Evolutionary conservation across 37 sponge, comb jelly and placozoan species (phyloP), one percentile per base, ranked within the genome.

Genomic region (Ephydatia muelleri): DNA sequence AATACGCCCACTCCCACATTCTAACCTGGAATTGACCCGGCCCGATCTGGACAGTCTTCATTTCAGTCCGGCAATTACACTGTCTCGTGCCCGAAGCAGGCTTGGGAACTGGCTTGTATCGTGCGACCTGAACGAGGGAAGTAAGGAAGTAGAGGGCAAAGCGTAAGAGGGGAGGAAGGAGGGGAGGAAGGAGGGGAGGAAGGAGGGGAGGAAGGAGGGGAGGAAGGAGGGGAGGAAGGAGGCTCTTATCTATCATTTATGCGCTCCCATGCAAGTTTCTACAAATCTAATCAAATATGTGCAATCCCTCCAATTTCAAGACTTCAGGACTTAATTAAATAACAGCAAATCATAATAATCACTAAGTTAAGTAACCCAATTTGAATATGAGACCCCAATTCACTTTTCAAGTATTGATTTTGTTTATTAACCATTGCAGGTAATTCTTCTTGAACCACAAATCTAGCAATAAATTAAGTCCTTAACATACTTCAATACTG

Each of bases 1-100:
- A 66, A 22, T 31, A 11, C 13, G 32, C n/a, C 35, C 74, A 16
- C 27, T 2, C 28, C 14, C 19, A 82, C 34, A 67, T 27, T 22
- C 84, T 70, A 26, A 94, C 95, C 89, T 97, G 97, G 79, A 97
- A 97, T 35, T 87, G 77, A 1, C 98, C 98, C 4, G 98, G 98
- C 14, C 98, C 98, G 6, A 95, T 68, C 76, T 91, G 97, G 2
- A 88, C 82, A 26, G 99, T 99, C 49, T 82, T 95, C 97, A 97
- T 99, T 67, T 99, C 97, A 57, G 91, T 93, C 32, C 95, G 72
- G 71, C 99, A 99, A 87, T 96, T 97, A 67, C 99, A 99, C 79
- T 93, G 89, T 32, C 99, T 82, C 1, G 84, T 96, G 12, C 99
- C 99, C 12, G 90, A 73, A 25, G 97, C 89, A 32, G 89, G 75